Evolutionary conservation across 2,888 invertebrate genomes (phyloP).

Genomic region (Acleris literana): DNA sequence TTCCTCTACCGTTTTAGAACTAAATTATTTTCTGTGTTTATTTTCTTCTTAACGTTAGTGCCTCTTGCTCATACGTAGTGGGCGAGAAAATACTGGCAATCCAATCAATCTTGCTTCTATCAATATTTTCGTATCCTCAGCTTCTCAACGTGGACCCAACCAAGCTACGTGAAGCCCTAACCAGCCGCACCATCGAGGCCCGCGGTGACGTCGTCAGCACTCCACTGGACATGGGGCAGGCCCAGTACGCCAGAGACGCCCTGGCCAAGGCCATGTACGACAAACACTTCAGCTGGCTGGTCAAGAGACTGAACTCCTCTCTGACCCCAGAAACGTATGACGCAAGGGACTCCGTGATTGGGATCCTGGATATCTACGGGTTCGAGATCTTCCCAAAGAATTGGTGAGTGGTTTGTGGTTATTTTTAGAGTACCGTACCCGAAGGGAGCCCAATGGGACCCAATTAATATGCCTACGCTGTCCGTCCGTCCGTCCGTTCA

Average conservation of each 20-base stretch:
- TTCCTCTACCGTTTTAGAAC: too few relatives aligned
- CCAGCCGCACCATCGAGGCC: conserved; percentile 93
- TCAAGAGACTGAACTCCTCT: conserved; percentile 90
- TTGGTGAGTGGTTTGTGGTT: conserved; percentile 78
- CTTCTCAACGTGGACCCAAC: conserved; percentile 88
- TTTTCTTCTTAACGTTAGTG: too few relatives aligned
- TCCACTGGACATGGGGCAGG: conserved; percentile 91
- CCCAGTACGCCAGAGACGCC: conserved; percentile 94
- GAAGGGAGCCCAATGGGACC: too few relatives aligned
- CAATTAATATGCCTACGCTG: too few relatives aligned
- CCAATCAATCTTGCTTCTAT: too few relatives aligned
- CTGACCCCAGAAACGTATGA: conserved; percentile 84
- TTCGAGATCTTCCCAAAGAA: conserved; percentile 97
- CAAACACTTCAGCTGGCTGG: conserved; percentile 95
- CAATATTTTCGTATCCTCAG: conserved; percentile 61
- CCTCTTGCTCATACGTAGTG: too few relatives aligned
- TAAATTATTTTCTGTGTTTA: too few relatives aligned
- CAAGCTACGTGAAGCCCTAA: conserved; percentile 88
- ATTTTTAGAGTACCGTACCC: too few relatives aligned
- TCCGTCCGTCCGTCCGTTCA: too few relatives aligned
- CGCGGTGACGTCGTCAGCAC: conserved; percentile 92
- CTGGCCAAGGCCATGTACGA: conserved; percentile 96
- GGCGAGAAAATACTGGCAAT: too few relatives aligned
- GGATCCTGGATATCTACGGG: conserved; percentile 96
- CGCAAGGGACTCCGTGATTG: conserved; percentile 88